Percentiles rank a stretch among this genome's conserved stretches.
Conservation (phyloP, 2,888 invertebrate species). For the Epinotia ramella region DNA sequence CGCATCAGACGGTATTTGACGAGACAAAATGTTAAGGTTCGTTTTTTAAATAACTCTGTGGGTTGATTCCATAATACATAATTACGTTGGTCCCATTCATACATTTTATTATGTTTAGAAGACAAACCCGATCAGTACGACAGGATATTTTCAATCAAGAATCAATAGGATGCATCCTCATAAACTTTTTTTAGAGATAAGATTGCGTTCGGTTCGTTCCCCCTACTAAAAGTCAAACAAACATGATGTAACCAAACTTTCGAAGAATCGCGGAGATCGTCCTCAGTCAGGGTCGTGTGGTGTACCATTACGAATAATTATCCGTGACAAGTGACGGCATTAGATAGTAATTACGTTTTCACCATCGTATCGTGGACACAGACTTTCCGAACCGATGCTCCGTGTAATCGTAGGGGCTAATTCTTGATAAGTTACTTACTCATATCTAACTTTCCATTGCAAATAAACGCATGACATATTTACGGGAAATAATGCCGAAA, state of each 20-base stretch:
- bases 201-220: background rate
- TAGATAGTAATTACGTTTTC: conserved; percentile 66
- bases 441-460: conserved; percentile 24
- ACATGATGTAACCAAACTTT: conserved; percentile 28
- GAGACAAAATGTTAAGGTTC: no score
- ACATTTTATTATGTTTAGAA: background rate
- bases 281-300: conserved; percentile 28
- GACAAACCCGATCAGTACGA: background rate
- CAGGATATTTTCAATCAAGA: conserved; percentile 25
- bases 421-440: conserved; percentile 30
- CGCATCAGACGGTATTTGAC: no score
- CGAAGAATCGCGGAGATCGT: conserved; percentile 22
- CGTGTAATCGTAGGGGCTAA: conserved; percentile 55
- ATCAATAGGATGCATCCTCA: conserved; percentile 32
- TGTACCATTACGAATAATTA: conserved; percentile 42
- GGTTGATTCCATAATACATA: no score
- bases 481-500: background rate
- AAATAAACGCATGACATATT: background rate
- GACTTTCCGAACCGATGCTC: conserved; percentile 71
- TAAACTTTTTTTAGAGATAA: conserved; percentile 8
- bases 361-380: conserved; percentile 61
- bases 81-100: no score
- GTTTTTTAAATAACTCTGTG: no score
- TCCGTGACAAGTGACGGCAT: conserved; percentile 46
- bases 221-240: conserved; percentile 14